Conservation (phyloP, 2,888 invertebrate genomes). For the Volucella bombylans region DNA sequence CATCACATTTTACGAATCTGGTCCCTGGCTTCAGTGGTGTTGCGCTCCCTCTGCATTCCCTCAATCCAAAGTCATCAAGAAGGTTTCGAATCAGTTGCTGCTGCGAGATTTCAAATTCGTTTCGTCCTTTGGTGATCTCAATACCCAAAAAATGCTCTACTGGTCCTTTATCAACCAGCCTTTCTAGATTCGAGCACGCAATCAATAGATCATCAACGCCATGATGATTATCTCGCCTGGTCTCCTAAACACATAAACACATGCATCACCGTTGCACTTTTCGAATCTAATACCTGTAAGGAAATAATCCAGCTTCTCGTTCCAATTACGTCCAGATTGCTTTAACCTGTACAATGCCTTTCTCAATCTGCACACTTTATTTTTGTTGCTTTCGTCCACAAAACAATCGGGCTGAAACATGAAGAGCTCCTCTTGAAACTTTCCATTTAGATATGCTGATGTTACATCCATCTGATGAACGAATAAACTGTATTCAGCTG, state of each 20-base stretch:
- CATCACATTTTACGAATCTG: not conserved
- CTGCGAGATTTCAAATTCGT: too few relatives aligned
- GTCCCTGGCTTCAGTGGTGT: slow-evolving; percentile 11
- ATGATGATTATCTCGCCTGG: too few relatives aligned
- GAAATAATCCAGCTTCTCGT: too few relatives aligned
- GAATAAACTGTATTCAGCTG: slow-evolving; percentile 23
- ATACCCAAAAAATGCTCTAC: too few relatives aligned
- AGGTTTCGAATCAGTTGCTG: slow-evolving; percentile 1
- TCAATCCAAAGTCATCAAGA: slow-evolving; percentile 4
- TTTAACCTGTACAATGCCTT: slow-evolving; percentile 28
- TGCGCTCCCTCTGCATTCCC: slow-evolving; percentile 3
- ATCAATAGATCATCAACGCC: too few relatives aligned
- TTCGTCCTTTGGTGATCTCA: too few relatives aligned
- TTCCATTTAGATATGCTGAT: slow-evolving; percentile 39
- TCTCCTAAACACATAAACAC: too few relatives aligned
- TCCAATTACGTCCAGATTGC: not conserved
- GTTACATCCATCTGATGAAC: slow-evolving; percentile 40
- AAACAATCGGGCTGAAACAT: slow-evolving; percentile 39
- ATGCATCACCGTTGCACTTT: too few relatives aligned
- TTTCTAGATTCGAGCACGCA: too few relatives aligned
- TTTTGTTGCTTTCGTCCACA: not conserved
- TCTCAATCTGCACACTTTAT: slow-evolving; percentile 22
- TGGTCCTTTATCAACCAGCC: too few relatives aligned
- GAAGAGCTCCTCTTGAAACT: slow-evolving; percentile 28
- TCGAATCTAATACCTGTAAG: too few relatives aligned